Evolutionary conservation across 2,888 invertebrate species (phyloP).

Genomic region (Drosophila neutralis): DNA sequence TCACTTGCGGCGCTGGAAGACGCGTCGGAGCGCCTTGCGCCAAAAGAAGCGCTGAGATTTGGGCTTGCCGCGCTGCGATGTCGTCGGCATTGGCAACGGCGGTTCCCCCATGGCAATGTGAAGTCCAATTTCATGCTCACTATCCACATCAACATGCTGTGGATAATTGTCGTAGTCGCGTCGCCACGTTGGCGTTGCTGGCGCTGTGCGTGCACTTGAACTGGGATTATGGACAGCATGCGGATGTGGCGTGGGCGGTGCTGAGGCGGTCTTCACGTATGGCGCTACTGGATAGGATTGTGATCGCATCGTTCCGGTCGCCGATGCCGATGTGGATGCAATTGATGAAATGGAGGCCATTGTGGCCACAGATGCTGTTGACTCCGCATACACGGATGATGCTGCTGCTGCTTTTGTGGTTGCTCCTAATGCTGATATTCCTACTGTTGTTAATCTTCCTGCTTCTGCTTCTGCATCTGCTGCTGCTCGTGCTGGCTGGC

Average conservation of each 20-base stretch:
- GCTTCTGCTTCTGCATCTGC: constrained; percentile 18
- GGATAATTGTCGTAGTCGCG: constrained; percentile 2
- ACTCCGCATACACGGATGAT: constrained; percentile 43
- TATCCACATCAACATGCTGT: constrained; percentile 16
- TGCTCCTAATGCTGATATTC: constrained; percentile 4
- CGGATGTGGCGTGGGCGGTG: constrained; percentile 67
- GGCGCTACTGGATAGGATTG: constrained; percentile 57
- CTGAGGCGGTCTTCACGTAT: constrained; percentile 57
- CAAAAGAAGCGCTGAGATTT: constrained; percentile 79
- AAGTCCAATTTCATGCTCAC: constrained; percentile 36
- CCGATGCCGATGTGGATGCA: constrained; percentile 72
- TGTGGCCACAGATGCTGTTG: constrained; percentile 70
- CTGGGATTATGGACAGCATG: constrained; percentile 26
- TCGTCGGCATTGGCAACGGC: background rate
- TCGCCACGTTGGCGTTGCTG: constrained; percentile 61
- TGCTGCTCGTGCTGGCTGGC: constrained; percentile 66
- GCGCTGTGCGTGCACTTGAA: constrained; percentile 61
- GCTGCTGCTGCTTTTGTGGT: constrained; percentile 28
- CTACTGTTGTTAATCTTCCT: background rate
- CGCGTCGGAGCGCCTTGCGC: constrained; percentile 82
- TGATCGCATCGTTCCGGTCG: constrained; percentile 62
- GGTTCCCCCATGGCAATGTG: constrained; percentile 42
- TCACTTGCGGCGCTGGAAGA: constrained; percentile 80
- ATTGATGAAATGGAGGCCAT: constrained; percentile 74
- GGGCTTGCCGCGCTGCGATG: constrained; percentile 39